These are phyloP conservation scores for Tragelaphus imberbis DNA, from an alignment of 2,113 vertebrate species.

Conservation along the genomic window DNA sequence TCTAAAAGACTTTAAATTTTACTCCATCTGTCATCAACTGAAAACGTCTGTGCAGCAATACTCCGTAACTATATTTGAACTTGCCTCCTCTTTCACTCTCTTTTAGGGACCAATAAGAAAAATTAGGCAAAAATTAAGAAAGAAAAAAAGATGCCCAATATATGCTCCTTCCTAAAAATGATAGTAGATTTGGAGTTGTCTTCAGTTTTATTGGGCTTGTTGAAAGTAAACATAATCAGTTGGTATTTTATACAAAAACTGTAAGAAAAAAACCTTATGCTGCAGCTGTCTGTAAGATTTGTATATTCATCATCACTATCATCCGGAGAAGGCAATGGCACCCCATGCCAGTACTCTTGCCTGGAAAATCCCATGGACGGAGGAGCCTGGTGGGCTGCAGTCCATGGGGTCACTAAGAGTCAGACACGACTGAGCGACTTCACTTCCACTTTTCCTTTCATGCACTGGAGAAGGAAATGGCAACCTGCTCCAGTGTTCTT, in stretches of 20 bases:
- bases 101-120: background rate
- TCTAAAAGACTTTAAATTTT: background rate
- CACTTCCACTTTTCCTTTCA: too few relatives aligned
- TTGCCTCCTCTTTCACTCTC: background rate
- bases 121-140: background rate
- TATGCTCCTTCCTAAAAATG: background rate
- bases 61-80: background rate
- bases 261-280: constrained; percentile 35
- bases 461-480: too few relatives aligned
- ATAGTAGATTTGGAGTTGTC: background rate
- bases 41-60: background rate
- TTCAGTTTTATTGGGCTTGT: background rate
- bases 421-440: too few relatives aligned
- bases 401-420: too few relatives aligned
- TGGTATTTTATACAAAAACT: background rate
- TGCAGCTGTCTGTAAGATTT: background rate
- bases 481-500: too few relatives aligned
- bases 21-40: background rate
- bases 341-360: too few relatives aligned
- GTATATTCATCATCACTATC: background rate
- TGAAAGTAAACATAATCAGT: background rate
- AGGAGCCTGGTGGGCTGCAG: too few relatives aligned
- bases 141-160: background rate
- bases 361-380: too few relatives aligned
- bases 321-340: too few relatives aligned